Percentiles rank a stretch among this genome's conserved stretches.
Conservation (phyloP, 2,113 vertebrate species). For the Falco punctatus region DNA sequence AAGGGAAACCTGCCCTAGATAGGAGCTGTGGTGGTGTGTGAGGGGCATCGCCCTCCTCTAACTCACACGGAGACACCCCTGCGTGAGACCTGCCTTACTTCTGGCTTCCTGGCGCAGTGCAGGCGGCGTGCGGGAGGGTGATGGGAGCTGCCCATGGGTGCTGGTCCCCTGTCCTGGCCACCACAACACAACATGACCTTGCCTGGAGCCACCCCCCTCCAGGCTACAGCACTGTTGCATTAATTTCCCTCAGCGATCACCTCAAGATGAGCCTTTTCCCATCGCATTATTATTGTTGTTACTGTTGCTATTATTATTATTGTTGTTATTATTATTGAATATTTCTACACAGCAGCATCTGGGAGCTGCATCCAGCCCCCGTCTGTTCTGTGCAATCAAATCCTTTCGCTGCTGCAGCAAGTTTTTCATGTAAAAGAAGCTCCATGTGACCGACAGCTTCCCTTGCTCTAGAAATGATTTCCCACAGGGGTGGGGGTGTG, state of each 20-base stretch:
- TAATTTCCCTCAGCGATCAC: background rate
- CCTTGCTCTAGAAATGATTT: background rate
- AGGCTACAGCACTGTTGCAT: background rate
- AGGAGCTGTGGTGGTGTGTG: rapidly evolving
- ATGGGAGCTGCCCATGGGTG: background rate
- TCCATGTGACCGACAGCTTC: background rate
- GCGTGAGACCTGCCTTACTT: background rate
- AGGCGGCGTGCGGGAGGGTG: background rate
- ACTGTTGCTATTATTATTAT: background rate
- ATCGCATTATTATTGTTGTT: too few relatives aligned
- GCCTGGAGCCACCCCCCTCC: rapidly evolving
- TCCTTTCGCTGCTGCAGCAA: background rate
- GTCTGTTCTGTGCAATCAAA: background rate
- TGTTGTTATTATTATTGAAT: background rate
- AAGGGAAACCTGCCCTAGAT: background rate
- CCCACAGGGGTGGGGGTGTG: background rate
- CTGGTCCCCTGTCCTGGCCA: background rate
- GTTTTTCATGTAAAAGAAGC: background rate
- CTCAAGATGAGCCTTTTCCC: background rate
- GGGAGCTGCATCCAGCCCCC: background rate
- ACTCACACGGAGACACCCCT: background rate
- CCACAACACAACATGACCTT: background rate
- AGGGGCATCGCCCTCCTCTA: background rate
- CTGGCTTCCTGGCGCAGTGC: background rate
- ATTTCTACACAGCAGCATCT: background rate